Evolutionary conservation across 2,113 vertebrate genomes (phyloP), one percentile per base, ranked within the genome.

Genomic region (Pongo abelii): DNA sequence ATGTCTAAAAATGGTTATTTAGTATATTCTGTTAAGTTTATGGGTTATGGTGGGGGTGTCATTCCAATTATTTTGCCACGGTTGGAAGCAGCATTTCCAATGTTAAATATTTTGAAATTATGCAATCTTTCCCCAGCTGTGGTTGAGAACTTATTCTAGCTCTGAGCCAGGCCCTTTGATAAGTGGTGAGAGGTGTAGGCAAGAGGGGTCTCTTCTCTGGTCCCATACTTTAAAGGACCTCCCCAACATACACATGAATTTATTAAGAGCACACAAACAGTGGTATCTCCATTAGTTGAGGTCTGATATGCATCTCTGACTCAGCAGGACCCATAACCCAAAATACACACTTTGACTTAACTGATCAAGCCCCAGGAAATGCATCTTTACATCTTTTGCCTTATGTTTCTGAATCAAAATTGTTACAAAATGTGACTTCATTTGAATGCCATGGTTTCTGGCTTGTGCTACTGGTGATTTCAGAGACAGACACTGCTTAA

Each of bases 31-130:
- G 35, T 27, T 67, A 50, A 59, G 69, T 91, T 84, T 96, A 55
- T 18, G 57, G 84, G 61, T 88, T 88, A 70, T 75, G 25, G 55
- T 57, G 11, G 25, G n/a, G 78, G 9, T 81, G 25, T 93, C 72
- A 48, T 3, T 89, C 52, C 35, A 94, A 84, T 92, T 84, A 64
- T 38, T 92, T 90, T 35, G 80, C 38, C 23, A 17, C 74, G 57
- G 27, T 79, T 78, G 43, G 50, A 67, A 93, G 59, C 43, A 79
- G 40, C 74, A 91, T 91, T 89, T 79, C 61, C 46, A 79, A 23
- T 43, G 67, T 48, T 85, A 83, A 88, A 70, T 93, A 84, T 93
- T 93, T 96, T 50, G 12, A 75, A 75, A 40, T 75, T 95, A 70
- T 78, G 40, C 23, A 91, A 7, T 67, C 48, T 69, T 84, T 94